Evolutionary conservation across 1,140 invertebrate species (phyloP), one percentile per base, ranked within the genome.

Genomic region (Holcopasites calliopsidis): DNA sequence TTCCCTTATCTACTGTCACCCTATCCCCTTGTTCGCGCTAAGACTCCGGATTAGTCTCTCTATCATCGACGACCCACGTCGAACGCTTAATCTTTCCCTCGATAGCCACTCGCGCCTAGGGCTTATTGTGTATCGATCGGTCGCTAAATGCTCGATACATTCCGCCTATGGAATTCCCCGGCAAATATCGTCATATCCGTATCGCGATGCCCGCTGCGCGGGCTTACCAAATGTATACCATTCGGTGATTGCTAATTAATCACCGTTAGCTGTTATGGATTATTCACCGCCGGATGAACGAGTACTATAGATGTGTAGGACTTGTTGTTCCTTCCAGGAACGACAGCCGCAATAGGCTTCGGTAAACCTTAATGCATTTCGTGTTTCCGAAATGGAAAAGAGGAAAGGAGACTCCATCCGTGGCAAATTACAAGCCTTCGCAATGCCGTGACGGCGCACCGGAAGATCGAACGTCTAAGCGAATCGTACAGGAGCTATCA

Each of bases 1-100:
- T 82, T 77, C 87, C 83, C 86, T 89, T 91, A 90, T 90, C 89
- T 90, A 87, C 88, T 90, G 90, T 91, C 90, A 90, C 90, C 85
- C 87, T 87, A 84, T 82, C 83, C 83, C 80, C 50, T 57, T 52
- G 69, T 57, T 75, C 76, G 68, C 80, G 74, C 82, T 85, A 88
- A 90, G 85, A 84, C 86, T 72, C 61, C 42, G 88, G 90, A 90
- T 91, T 91, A 91, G 86, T 88, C 84, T 84, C 88, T 90, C 85
- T 89, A 90, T 91, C 89, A 85, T 83, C 84, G 78, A 76, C 77
- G 85, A 87, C 85, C 87, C 86, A 84, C 82, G 82, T 89, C 80
- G 72, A 74, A 76, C 77, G 82, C 69, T 83, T 90, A 91, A 90
- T 90, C 89, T 89, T 88, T 86, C 57, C 75, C 79, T 62, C 83